phyloP scores from a whole-genome alignment of 2,113 vertebrate genomes.

The Proterorhinus semilunaris region DNA sequence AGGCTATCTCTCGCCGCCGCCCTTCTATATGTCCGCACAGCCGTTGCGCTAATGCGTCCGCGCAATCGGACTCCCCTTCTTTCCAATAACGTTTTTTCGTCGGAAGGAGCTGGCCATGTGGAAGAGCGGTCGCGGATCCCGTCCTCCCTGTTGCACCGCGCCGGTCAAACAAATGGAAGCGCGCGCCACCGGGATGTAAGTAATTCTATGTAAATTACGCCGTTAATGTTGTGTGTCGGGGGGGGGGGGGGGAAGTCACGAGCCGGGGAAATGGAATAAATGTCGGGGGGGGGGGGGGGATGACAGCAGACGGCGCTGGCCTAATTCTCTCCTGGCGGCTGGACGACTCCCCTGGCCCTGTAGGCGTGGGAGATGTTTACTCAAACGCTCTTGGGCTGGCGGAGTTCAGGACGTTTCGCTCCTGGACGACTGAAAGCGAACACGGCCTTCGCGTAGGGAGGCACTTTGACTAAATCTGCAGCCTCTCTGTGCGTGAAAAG shows the following conservation, averaged over 20 bases:
- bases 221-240: slow-evolving; percentile 96
- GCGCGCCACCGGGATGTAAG: slow-evolving; percentile 92
- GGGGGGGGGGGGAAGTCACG: slow-evolving; percentile 45
- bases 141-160: slow-evolving; percentile 83
- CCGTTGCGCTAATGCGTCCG: slow-evolving; percentile 19
- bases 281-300: slow-evolving; percentile 18
- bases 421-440: no score
- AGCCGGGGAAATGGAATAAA: slow-evolving; percentile 58
- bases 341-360: background rate
- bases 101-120: slow-evolving; percentile 76
- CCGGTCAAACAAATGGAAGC: slow-evolving; percentile 96
- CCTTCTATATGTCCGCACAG: slow-evolving; percentile 6
- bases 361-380: no score
- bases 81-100: slow-evolving; percentile 69
- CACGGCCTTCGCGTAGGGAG: no score
- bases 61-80: slow-evolving; percentile 70
- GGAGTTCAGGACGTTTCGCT: no score
- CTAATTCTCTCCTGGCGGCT: slow-evolving; percentile 34
- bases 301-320: slow-evolving; percentile 58
- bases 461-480: no score
- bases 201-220: slow-evolving; percentile 98
- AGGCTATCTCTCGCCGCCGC: slow-evolving; percentile 14
- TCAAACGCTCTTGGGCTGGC: no score
- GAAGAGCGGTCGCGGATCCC: slow-evolving; percentile 84
- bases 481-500: no score